phyloP scores from a whole-genome alignment of 2,888 invertebrate genomes.

The Brachyopa scutellaris region DNA sequence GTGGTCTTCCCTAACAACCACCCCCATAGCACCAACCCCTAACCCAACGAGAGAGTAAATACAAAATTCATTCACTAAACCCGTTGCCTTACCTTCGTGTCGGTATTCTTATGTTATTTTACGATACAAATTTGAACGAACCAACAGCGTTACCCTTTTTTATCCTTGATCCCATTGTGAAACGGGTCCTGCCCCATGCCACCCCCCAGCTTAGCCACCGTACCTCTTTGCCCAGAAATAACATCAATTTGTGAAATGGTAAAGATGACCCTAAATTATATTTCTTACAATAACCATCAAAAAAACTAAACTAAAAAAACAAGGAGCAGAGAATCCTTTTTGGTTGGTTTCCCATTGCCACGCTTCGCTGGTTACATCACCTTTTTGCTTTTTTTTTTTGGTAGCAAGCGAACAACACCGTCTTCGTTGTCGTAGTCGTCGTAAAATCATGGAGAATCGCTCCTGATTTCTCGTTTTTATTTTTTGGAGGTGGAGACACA shows the following conservation, averaged over 20 bases:
- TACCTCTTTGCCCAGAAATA: constrained; percentile 47
- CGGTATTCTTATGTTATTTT: constrained; percentile 33
- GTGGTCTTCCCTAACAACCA: constrained; percentile 34
- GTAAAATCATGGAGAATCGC: constrained; percentile 51
- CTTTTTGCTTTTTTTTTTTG: too few species aligned
- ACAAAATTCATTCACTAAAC: constrained; percentile 34
- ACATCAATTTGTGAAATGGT: constrained; percentile 71
- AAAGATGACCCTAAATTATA: constrained; percentile 71
- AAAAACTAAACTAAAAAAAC: constrained; percentile 9
- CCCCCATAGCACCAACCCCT: too few species aligned
- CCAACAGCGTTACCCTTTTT: constrained; percentile 47
- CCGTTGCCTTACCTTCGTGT: constrained; percentile 22
- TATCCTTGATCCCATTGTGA: constrained; percentile 43
- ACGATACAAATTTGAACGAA: constrained; percentile 43
- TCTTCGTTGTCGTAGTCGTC: constrained; percentile 50
- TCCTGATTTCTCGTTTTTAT: constrained; percentile 23
- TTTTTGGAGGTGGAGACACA: background rate
- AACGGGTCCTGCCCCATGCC: constrained; percentile 16
- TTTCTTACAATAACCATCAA: constrained; percentile 56
- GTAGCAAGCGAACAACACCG: constrained; percentile 58
- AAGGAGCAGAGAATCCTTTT: constrained; percentile 45
- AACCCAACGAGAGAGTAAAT: constrained; percentile 17
- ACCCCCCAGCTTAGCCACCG: constrained; percentile 18
- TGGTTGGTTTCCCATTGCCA: constrained; percentile 47
- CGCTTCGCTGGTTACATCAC: constrained; percentile 63